Evolutionary conservation across 2,113 vertebrate species (phyloP).

Genomic region (Apodemus speciosus): DNA sequence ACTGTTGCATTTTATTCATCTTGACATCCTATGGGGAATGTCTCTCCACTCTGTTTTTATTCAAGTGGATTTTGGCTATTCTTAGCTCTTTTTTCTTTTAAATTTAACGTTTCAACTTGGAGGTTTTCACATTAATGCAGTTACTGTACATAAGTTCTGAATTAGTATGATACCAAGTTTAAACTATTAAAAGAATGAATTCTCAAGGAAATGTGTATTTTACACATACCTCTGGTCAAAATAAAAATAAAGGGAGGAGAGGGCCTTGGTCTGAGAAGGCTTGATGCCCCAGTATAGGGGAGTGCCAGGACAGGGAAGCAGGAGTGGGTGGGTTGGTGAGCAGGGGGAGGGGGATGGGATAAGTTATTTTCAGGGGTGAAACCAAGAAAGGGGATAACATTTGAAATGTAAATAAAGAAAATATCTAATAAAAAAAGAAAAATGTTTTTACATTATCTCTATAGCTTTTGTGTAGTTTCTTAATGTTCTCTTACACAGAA

Average conservation of each 20-base stretch:
- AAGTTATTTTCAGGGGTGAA: no score
- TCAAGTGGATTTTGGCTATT: slow-evolving; percentile 7
- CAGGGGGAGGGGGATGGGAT: no score
- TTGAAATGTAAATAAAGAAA: no score
- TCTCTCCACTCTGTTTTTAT: neutral
- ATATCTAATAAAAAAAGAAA: no score
- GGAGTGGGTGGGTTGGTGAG: no score
- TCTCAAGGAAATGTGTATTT: slow-evolving; percentile 27
- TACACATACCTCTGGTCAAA: neutral
- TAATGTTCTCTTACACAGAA: neutral
- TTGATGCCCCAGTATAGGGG: no score
- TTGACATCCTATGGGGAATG: neutral
- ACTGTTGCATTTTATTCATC: neutral
- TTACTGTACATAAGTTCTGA: slow-evolving; percentile 48
- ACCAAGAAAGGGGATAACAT: no score
- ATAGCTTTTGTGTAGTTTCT: neutral
- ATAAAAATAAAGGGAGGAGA: no score
- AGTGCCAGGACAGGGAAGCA: no score
- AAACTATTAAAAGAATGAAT: slow-evolving; percentile 23
- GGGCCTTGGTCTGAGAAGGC: no score
- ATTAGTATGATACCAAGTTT: neutral
- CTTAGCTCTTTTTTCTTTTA: slow-evolving; percentile 42
- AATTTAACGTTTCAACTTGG: slow-evolving; percentile 49
- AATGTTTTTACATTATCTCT: neutral
- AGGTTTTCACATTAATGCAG: neutral